Evolutionary conservation across 2,113 vertebrate genomes (phyloP).

Genomic region (Bufo bufo): DNA sequence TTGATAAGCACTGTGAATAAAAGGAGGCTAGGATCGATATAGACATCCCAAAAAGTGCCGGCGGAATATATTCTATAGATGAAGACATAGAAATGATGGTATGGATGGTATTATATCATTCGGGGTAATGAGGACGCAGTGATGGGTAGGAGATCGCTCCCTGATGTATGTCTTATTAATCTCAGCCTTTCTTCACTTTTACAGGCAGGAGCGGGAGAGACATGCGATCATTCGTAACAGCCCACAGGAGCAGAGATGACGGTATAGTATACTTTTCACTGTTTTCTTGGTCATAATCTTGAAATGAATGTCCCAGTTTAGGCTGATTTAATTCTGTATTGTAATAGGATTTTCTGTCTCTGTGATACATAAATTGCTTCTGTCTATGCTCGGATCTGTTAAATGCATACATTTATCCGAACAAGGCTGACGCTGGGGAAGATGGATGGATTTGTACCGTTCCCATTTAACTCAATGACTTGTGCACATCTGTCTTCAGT

Average conservation of each 20-base stretch:
- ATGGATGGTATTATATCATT: not conserved
- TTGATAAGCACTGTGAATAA: not conserved
- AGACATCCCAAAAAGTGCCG: not conserved
- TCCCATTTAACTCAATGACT: not conserved
- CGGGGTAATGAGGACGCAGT: not conserved
- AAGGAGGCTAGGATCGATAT: not conserved
- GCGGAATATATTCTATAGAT: constrained; percentile 3
- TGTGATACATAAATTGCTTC: not conserved
- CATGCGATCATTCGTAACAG: constrained; percentile 62
- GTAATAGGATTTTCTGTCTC: not conserved
- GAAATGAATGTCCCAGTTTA: not conserved
- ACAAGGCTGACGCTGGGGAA: not conserved
- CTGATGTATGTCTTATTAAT: not conserved
- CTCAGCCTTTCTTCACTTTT: not conserved
- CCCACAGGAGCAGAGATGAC: constrained; percentile 63
- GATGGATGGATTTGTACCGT: not conserved
- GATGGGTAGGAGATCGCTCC: not conserved
- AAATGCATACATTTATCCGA: not conserved
- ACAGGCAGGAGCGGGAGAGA: constrained; percentile 70
- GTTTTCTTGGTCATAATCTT: constrained; percentile 6
- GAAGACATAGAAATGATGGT: not conserved
- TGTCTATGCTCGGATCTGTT: not conserved
- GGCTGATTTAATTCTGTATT: not conserved
- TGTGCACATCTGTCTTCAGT: not conserved
- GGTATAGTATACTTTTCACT: constrained; percentile 68